phyloP scores from a whole-genome alignment of 1,140 invertebrate genomes.

The Galendromus occidentalis region DNA sequence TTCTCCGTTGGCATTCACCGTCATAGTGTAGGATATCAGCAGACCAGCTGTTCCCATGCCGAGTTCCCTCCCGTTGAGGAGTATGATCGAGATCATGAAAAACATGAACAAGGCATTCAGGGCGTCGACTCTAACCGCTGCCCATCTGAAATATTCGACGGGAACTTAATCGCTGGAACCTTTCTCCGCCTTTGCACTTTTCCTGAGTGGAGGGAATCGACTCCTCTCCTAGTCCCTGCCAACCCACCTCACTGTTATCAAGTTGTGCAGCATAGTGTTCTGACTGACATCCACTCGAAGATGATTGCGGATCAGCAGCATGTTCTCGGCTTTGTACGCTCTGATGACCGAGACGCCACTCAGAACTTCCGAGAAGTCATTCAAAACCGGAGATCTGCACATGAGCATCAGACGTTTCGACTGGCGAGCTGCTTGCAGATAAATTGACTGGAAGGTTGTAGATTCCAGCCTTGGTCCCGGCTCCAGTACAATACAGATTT shows the following conservation, averaged over 20 bases:
- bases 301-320: background rate
- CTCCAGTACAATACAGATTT: background rate
- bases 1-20: no score
- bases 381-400: background rate
- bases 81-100: no score
- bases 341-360: background rate
- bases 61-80: no score
- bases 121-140: no score
- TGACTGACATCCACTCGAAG: background rate
- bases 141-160: no score
- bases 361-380: background rate
- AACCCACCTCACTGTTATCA: background rate
- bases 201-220: no score
- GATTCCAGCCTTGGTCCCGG: background rate
- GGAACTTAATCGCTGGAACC: no score
- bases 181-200: no score
- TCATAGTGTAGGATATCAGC: no score
- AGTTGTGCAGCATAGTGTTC: background rate
- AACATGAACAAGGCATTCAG: no score
- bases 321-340: background rate
- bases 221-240: background rate
- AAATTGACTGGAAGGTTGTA: background rate
- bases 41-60: no score
- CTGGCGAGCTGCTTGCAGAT: background rate
- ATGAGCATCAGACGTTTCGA: background rate